Evolutionary conservation across 2,113 vertebrate species (phyloP).

Genomic region (Hylia prasina): DNA sequence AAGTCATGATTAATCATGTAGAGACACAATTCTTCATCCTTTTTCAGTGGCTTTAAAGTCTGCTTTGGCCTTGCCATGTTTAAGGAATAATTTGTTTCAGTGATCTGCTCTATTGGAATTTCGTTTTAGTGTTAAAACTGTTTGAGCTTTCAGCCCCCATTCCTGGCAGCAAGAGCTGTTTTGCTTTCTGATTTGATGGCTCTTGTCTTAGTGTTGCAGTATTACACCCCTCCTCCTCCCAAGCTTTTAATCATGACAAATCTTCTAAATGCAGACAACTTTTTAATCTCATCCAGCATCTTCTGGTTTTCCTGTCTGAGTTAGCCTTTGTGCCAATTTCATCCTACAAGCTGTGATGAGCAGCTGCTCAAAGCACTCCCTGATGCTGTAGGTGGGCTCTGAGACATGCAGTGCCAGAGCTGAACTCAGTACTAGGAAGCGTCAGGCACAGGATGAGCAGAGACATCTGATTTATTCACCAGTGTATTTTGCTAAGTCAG

Average conservation of each 20-base stretch:
- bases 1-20: background rate
- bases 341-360: background rate
- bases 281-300: conserved; percentile 27
- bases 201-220: background rate
- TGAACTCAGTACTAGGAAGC: background rate
- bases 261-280: conserved; percentile 27
- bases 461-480: background rate
- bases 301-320: background rate
- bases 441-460: conserved; percentile 31
- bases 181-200: background rate
- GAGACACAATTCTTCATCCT: background rate
- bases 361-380: conserved; percentile 11
- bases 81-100: background rate
- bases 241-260: conserved; percentile 1
- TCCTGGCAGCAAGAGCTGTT: background rate
- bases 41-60: background rate
- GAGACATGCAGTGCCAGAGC: background rate
- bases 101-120: background rate
- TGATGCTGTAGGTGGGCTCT: conserved; percentile 4
- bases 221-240: background rate
- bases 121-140: background rate
- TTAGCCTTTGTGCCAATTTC: background rate
- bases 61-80: background rate
- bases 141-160: background rate
- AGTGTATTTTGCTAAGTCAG: background rate